phyloP scores from a whole-genome alignment of 2,113 vertebrate genomes.

The Oncorhynchus kisutch region DNA sequence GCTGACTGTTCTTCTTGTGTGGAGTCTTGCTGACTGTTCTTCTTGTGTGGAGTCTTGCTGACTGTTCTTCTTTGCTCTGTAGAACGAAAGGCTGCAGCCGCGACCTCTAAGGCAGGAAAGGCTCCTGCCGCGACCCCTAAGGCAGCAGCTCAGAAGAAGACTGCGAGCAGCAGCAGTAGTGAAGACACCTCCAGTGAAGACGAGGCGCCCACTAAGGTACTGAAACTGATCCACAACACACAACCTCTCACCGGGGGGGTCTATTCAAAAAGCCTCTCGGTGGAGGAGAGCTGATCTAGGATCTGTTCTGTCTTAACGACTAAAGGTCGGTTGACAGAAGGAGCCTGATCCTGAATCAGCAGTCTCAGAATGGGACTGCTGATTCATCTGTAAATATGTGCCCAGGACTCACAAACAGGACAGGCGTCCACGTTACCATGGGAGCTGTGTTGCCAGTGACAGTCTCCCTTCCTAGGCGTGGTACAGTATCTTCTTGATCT shows the following conservation, averaged over 20 bases:
- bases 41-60: too few relatives aligned
- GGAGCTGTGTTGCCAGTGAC: conserved; percentile 63
- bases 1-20: too few relatives aligned
- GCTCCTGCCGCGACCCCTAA: background rate
- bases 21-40: too few relatives aligned
- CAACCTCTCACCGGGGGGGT: too few relatives aligned
- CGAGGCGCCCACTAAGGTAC: conserved; percentile 69
- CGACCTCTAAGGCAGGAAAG: conserved; percentile 28
- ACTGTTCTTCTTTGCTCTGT: conserved; percentile 7
- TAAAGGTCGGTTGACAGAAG: too few relatives aligned
- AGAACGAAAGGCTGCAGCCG: conserved; percentile 33
- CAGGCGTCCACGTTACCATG: conserved; percentile 69
- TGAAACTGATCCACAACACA: background rate
- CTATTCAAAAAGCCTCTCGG: too few relatives aligned
- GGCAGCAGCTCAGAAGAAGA: conserved; percentile 57
- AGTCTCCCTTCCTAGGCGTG: conserved; percentile 74
- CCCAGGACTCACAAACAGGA: too few relatives aligned
- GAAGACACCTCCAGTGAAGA: conserved; percentile 76
- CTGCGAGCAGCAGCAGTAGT: conserved; percentile 69
- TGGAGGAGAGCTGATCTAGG: too few relatives aligned
- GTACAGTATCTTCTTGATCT: conserved; percentile 47
- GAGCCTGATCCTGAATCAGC: too few relatives aligned
- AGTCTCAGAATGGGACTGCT: too few relatives aligned
- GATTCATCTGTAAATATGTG: too few relatives aligned
- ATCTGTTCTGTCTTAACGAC: too few relatives aligned